Base-by-base conservation (phyloP, 2,113 vertebrate genomes). In the Okapia johnstoni region DNA sequence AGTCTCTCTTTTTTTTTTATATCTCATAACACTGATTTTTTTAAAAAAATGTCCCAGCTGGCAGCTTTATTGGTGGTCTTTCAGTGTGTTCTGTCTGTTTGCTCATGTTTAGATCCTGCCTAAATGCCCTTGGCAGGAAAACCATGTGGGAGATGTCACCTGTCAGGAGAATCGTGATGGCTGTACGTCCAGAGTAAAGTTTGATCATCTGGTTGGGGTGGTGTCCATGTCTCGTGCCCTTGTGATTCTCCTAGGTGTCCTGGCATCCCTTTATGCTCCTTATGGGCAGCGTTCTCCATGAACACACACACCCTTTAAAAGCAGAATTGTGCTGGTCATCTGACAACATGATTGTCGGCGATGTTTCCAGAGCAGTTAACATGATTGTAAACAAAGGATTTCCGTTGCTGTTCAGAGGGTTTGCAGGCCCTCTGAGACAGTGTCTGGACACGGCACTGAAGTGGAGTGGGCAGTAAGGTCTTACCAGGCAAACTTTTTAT, bases 391-490 rank as follows among this genome's bases (percentile, higher is more conserved):
- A 36, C 30, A 26, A n/a, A 23, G n/a, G 23, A 2, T 73, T 54
- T 6, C 7, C 3, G 4, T 21, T 40, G 19, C 43, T 28, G 36
- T 79, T 30, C 1, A 10, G 23, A 36, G n/a, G 21, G 5, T 73
- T 73, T 40, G 36, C 66, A 40, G 66, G 66, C 25, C 48, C 30
- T 55, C 36, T 1, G n/a, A n/a, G 23, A 3, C 0, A 2, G 21
- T 6, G 30, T 40, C 54, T 21, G 30, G 13, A 23, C 2, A 13
- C 33, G 0, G 2, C 8, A 1, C 52, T 50, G 46, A 7, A 50
- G 26, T 4, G 17, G 15, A 5, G 9, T 28, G 28, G 55, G 70
- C 9, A 33, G 73, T 26, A 14, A 30, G 63, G 50, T 9, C 77
- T 8, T 12, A 2, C 1, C 5, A 48, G 50, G 30, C 6, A 43